These are phyloP conservation scores for Caenorhabditis sp. DNA, from an alignment of 2,888 invertebrate species.

Conservation along the genomic window DNA sequence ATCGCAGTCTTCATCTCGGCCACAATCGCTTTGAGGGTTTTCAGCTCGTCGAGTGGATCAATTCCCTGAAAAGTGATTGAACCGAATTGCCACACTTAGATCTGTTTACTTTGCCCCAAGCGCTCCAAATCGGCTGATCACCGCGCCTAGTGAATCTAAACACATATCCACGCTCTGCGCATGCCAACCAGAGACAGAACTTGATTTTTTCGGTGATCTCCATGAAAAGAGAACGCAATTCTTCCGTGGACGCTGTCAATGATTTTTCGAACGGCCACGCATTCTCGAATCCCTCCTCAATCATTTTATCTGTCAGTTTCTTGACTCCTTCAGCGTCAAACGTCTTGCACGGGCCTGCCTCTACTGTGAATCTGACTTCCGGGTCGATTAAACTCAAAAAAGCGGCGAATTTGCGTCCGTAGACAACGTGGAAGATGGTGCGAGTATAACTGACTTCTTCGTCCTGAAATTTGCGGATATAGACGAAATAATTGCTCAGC, in stretches of 20 bases:
- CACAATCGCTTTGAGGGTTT: slow-evolving; percentile 21
- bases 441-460: slow-evolving; percentile 7
- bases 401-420: slow-evolving; percentile 1
- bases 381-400: slow-evolving; percentile 13
- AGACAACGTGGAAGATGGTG: not conserved
- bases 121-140: not conserved
- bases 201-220: slow-evolving; percentile 10
- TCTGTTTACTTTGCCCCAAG: not conserved
- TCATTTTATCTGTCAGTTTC: not conserved
- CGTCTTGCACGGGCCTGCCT: slow-evolving; percentile 23
- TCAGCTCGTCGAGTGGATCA: slow-evolving; percentile 15
- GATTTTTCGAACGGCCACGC: slow-evolving; percentile 24
- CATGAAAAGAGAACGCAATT: not conserved
- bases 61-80: too few relatives aligned
- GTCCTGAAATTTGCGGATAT: too few relatives aligned
- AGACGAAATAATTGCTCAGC: too few relatives aligned
- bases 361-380: slow-evolving; percentile 14
- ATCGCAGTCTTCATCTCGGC: slow-evolving; percentile 3
- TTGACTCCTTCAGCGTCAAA: slow-evolving; percentile 22
- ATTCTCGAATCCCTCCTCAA: not conserved
- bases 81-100: too few relatives aligned
- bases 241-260: not conserved
- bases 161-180: slow-evolving; percentile 24
- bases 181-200: slow-evolving; percentile 19
- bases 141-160: not conserved